phyloP scores from a whole-genome alignment of 1,140 invertebrate genomes.

The Leptopilina clavipes region DNA sequence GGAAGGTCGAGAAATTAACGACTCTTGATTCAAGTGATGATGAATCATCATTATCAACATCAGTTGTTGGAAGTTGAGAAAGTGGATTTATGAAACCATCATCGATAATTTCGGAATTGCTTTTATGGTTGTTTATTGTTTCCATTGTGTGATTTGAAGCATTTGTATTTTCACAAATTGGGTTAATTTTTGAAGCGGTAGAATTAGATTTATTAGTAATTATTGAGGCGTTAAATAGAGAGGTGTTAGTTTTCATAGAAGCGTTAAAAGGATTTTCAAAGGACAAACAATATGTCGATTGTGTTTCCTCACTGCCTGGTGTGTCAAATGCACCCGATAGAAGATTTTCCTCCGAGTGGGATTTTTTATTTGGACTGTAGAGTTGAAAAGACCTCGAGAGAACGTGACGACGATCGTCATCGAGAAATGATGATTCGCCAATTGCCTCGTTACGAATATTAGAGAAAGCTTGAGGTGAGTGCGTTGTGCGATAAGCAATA shows the following conservation, averaged over 20 bases:
- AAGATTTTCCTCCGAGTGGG: background rate
- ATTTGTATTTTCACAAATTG: background rate
- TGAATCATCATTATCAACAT: too few species aligned
- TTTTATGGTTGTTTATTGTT: too few species aligned
- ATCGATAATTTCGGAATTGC: too few species aligned
- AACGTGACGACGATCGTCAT: background rate
- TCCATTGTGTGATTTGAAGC: background rate
- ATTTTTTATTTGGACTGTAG: slow-evolving; percentile 1
- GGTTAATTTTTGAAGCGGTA: background rate
- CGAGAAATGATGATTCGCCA: slow-evolving; percentile 13
- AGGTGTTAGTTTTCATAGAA: slow-evolving; percentile 29
- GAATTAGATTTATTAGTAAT: too few species aligned
- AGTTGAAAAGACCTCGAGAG: background rate
- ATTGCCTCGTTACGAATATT: slow-evolving; percentile 6
- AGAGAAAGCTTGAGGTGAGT: slow-evolving; percentile 32
- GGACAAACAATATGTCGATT: background rate
- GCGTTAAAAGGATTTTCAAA: slow-evolving; percentile 22
- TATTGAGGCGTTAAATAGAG: background rate
- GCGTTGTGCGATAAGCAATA: slow-evolving; percentile 50
- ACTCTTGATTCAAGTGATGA: background rate
- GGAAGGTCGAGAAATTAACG: background rate
- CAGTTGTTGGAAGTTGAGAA: background rate
- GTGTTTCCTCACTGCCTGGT: background rate
- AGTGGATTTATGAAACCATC: background rate
- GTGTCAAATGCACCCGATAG: background rate